Evolutionary conservation across 2,113 vertebrate genomes (phyloP), one percentile per base, ranked within the genome.

Genomic region (Pionites leucogaster): DNA sequence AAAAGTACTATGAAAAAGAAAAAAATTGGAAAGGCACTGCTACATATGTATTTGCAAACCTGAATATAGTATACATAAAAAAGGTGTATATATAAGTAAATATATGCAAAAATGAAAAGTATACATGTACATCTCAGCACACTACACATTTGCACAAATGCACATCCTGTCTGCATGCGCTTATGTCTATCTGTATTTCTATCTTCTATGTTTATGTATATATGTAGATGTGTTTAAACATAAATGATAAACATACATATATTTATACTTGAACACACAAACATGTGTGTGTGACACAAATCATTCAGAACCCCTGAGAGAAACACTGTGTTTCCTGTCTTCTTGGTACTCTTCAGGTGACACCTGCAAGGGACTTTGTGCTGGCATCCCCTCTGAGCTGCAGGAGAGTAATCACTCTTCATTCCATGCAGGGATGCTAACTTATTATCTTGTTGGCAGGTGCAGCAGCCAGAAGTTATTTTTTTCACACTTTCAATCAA

Each of bases 291-390:
- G 23, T 29, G 17, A 27, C 9, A 72, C 44, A 23, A 90, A 39
- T 27, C 12, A 68, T 53, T 25, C 12, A 77, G 15, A 35, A 39
- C 7, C 29, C 87, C 47, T 80, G 53, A 90, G 62, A 74, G 24
- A 50, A 82, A 17, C 91, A 31, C 6, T 23, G 17, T 44, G 13
- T 52, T 94, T 69, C 24, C 49, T 70, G 31, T 29, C 13, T 76
- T 79, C 68, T 60, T 86, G 33, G 23, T 89, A 24, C 41, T 78
- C 19, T 88, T 44, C 92, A 47, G 46, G 35, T 78, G n/a, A 88
- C 50, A 96, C 42, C 28, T 93, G 52, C 23, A 82, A 22, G 28
- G 89, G 44, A 87, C 94, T 86, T 96, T 87, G 81, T 68, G 71
- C 82, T 78, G 47, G 17, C 25, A 96, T 93, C 37, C 15, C 37